phyloP scores from a whole-genome alignment of 2,888 invertebrate species.

The Cataglyphis altisquamis region DNA sequence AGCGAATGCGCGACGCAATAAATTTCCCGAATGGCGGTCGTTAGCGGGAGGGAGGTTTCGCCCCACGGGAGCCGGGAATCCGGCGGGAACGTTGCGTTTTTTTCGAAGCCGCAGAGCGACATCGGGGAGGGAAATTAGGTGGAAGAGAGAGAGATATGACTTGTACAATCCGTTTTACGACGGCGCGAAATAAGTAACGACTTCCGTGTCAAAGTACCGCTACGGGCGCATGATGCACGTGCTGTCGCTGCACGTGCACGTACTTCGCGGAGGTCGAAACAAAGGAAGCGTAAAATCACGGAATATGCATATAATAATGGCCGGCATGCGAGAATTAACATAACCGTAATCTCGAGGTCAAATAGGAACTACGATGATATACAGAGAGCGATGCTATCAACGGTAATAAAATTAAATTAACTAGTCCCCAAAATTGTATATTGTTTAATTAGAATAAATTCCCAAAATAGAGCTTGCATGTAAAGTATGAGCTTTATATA shows the following conservation, averaged over 20 bases:
- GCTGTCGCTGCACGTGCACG: constrained; percentile 59
- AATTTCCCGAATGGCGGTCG: constrained; percentile 56
- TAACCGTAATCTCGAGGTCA: background rate
- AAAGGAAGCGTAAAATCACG: constrained; percentile 58
- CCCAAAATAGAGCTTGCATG: background rate
- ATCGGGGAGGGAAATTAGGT: constrained; percentile 48
- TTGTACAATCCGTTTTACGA: constrained; percentile 42
- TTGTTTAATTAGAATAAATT: background rate
- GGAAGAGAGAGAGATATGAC: constrained; percentile 37
- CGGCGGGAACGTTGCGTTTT: constrained; percentile 13
- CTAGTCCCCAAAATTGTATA: background rate
- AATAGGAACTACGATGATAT: background rate
- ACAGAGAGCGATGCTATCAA: background rate
- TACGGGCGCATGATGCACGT: constrained; percentile 52
- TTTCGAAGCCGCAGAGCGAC: constrained; percentile 44
- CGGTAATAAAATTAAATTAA: background rate
- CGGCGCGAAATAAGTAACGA: constrained; percentile 49
- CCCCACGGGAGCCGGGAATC: constrained; percentile 39
- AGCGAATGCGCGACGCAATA: constrained; percentile 57
- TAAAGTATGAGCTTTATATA: background rate
- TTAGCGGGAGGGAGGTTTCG: constrained; percentile 53
- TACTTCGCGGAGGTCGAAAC: constrained; percentile 50
- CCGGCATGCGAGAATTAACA: background rate
- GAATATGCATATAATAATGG: constrained; percentile 12
- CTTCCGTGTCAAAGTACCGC: constrained; percentile 63